Percentiles rank a stretch among this genome's conserved stretches.
These are phyloP conservation scores for Zaprionus davidi DNA, from an alignment of 1,140 invertebrate species.

Conservation along the genomic window DNA sequence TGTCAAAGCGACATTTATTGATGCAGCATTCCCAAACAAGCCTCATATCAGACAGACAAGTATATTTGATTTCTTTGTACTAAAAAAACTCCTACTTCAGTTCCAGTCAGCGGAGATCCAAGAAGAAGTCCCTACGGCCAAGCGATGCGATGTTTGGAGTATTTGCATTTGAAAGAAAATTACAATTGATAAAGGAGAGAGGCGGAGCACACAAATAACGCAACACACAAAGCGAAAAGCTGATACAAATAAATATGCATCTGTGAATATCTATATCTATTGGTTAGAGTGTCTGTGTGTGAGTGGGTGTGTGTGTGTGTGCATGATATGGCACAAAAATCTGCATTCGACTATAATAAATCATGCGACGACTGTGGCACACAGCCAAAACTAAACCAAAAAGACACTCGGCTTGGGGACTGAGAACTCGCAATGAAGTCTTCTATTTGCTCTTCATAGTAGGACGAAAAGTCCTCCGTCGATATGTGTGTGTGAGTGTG, in stretches of 20 bases:
- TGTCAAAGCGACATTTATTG: conserved; percentile 58
- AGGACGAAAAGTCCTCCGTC: conserved; percentile 24
- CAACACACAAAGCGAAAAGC: conserved; percentile 22
- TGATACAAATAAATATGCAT: conserved; percentile 23
- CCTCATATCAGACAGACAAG: conserved; percentile 43
- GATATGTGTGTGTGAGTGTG: conserved; percentile 3
- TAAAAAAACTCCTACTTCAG: conserved; percentile 16
- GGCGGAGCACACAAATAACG: conserved; percentile 21
- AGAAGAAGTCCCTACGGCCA: conserved; percentile 14
- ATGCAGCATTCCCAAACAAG: conserved; percentile 55
- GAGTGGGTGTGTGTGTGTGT: conserved; percentile 3
- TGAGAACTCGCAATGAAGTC: conserved; percentile 41
- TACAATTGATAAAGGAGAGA: conserved; percentile 70
- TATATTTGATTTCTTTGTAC: conserved; percentile 49
- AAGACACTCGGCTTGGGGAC: conserved; percentile 20
- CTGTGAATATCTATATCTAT: background rate
- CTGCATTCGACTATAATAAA: conserved; percentile 81
- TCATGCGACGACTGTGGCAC: conserved; percentile 58
- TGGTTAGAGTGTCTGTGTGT: background rate
- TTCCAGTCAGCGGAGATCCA: background rate
- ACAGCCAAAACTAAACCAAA: conserved; percentile 52
- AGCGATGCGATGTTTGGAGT: conserved; percentile 21
- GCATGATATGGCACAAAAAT: conserved; percentile 60
- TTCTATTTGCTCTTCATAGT: conserved; percentile 31
- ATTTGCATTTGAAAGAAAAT: conserved; percentile 81